Evolutionary conservation across 1,140 invertebrate genomes (phyloP).

Genomic region (Pseudachorutes palmiensis): DNA sequence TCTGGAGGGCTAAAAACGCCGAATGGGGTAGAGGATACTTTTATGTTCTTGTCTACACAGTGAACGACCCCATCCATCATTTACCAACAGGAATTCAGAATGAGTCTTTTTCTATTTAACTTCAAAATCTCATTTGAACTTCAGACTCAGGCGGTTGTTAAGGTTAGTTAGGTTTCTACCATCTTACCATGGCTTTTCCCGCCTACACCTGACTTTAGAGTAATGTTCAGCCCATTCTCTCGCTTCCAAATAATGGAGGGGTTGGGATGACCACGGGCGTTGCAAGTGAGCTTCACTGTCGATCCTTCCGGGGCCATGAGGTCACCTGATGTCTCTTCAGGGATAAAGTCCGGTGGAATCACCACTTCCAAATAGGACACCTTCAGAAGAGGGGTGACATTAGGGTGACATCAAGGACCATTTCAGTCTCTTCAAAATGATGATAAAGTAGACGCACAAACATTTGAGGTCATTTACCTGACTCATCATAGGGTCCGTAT

Average conservation of each 20-base stretch:
- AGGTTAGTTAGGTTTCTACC: neutral
- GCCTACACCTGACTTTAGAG: conserved; percentile 54
- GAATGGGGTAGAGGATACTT: neutral
- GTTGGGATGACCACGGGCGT: conserved; percentile 69
- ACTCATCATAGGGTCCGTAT: conserved; percentile 46
- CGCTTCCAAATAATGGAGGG: conserved; percentile 78
- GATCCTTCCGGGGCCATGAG: conserved; percentile 70
- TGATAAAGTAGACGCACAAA: neutral
- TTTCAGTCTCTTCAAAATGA: too few relatives aligned
- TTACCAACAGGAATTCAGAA: neutral
- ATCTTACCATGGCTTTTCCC: conserved; percentile 56
- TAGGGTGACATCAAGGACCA: neutral
- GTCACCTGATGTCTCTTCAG: conserved; percentile 54
- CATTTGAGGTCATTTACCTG: conserved; percentile 38
- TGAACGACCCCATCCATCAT: neutral
- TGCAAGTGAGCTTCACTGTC: conserved; percentile 50
- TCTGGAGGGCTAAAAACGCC: neutral
- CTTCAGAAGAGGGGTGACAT: conserved; percentile 44
- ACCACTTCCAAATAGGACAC: conserved; percentile 71
- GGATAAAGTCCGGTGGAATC: conserved; percentile 72
- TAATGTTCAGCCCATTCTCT: conserved; percentile 71
- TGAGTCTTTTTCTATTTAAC: too few relatives aligned
- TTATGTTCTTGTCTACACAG: neutral
- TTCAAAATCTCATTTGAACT: too few relatives aligned
- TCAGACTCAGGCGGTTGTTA: neutral